Conservation (phyloP, 2,797 vertebrate species). For the Eupleurogrammus muticus region DNA sequence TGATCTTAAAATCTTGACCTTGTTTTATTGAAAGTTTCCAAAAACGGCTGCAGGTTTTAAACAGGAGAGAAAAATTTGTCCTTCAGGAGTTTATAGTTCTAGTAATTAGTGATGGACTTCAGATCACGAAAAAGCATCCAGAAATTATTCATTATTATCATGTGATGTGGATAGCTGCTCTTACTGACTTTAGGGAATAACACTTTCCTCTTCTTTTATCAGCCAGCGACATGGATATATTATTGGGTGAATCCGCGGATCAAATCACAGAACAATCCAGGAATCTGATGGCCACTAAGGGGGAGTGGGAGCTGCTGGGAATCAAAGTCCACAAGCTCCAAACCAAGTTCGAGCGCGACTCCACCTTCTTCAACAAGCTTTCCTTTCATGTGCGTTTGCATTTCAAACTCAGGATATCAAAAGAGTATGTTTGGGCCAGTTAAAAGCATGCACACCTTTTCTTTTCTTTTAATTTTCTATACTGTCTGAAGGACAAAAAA, state of each 20-base stretch:
- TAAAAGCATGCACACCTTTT: background rate
- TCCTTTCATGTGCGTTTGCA: slow-evolving; percentile 60
- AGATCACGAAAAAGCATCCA: background rate
- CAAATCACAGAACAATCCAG: slow-evolving; percentile 58
- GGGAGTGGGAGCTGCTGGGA: slow-evolving; percentile 83
- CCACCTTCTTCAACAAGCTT: slow-evolving; percentile 30
- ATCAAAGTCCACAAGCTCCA: slow-evolving; percentile 46
- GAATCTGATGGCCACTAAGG: slow-evolving; percentile 72
- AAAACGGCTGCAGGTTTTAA: background rate
- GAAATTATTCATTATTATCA: background rate
- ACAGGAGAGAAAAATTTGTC: too few relatives aligned
- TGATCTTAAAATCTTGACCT: too few relatives aligned
- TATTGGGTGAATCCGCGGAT: slow-evolving; percentile 27
- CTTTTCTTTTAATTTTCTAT: background rate
- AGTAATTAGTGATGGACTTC: background rate
- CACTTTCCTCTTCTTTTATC: slow-evolving; percentile 1
- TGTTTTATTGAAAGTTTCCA: background rate
- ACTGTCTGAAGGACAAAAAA: background rate
- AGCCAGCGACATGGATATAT: slow-evolving; percentile 73
- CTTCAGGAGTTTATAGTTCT: background rate
- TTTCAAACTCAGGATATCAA: background rate
- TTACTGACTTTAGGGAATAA: background rate
- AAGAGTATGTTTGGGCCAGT: background rate
- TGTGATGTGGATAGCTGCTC: background rate
- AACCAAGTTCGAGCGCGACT: rapidly evolving